Percentiles rank a stretch among this genome's conserved stretches.
These are phyloP conservation scores for Carcina quercana DNA, from an alignment of 2,888 invertebrate genomes.

Conservation along the genomic window DNA sequence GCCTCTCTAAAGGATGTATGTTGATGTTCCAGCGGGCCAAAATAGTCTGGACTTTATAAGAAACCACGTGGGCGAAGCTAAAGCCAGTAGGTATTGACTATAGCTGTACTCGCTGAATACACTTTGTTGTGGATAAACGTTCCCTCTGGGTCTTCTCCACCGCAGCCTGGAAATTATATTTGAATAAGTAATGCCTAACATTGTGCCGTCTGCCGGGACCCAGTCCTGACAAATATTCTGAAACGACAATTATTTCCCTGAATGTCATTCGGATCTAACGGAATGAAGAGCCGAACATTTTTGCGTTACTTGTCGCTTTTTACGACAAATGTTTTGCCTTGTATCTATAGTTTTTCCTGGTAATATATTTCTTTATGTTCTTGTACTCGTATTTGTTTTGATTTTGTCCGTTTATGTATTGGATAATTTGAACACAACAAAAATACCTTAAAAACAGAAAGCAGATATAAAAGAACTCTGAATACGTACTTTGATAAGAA, in stretches of 20 bases:
- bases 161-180: slow-evolving; percentile 19
- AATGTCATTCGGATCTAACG: not conserved
- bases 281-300: too few species aligned
- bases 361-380: too few species aligned
- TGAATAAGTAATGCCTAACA: slow-evolving; percentile 23
- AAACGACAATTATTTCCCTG: slow-evolving; percentile 5
- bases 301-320: too few species aligned
- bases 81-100: slow-evolving; percentile 41
- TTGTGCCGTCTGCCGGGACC: slow-evolving; percentile 8
- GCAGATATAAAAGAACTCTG: too few species aligned
- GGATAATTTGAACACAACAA: too few species aligned
- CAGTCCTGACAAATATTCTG: slow-evolving; percentile 2
- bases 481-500: too few species aligned
- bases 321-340: too few species aligned
- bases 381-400: too few species aligned
- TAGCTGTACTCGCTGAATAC: slow-evolving; percentile 28
- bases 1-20: too few species aligned
- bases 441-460: too few species aligned
- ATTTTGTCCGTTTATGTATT: too few species aligned
- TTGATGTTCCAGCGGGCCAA: too few species aligned
- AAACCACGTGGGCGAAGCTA: slow-evolving; percentile 18
- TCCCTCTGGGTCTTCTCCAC: slow-evolving; percentile 11
- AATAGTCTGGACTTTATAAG: not conserved
- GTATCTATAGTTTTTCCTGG: not conserved
- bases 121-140: slow-evolving; percentile 27